A percentile compares a stretch with the other conserved stretches of the same genome.
Conservation (phyloP, 2,113 vertebrate species). For the Camelus dromedarius region DNA sequence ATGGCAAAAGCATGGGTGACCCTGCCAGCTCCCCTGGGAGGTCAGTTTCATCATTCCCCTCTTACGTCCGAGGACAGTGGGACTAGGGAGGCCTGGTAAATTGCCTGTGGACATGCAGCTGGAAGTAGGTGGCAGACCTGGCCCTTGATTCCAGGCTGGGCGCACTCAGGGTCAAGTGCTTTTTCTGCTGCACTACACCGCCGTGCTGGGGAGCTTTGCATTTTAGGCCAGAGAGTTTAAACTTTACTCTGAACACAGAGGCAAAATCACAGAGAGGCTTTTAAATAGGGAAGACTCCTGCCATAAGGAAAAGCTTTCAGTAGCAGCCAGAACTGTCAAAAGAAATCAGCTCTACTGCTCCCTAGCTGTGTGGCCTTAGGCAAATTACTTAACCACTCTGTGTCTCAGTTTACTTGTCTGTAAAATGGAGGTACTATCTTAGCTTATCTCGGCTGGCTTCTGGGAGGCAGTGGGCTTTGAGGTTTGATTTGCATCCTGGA, state of each 20-base stretch:
- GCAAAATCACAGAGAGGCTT: neutral
- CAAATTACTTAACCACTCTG: neutral
- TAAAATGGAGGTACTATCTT: neutral
- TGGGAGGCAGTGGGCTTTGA: neutral
- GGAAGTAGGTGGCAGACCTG: neutral
- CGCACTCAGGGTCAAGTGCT: no score
- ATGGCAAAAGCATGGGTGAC: no score
- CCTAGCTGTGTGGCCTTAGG: neutral
- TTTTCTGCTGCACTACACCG: neutral
- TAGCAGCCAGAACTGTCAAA: neutral
- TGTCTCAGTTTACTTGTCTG: constrained; percentile 34
- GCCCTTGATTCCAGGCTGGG: neutral
- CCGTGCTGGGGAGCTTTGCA: neutral
- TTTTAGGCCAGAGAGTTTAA: neutral
- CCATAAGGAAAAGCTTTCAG: neutral
- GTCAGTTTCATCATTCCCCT: neutral
- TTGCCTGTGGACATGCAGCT: rapidly evolving
- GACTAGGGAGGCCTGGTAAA: neutral
- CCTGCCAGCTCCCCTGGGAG: no score
- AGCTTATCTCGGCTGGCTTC: neutral
- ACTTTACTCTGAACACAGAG: neutral
- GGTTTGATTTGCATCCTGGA: neutral
- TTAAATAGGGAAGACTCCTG: neutral
- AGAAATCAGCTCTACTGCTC: neutral
- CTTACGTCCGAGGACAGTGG: neutral